Evolutionary conservation across 1,140 invertebrate genomes (phyloP).

Genomic region (Plodia interpunctella): DNA sequence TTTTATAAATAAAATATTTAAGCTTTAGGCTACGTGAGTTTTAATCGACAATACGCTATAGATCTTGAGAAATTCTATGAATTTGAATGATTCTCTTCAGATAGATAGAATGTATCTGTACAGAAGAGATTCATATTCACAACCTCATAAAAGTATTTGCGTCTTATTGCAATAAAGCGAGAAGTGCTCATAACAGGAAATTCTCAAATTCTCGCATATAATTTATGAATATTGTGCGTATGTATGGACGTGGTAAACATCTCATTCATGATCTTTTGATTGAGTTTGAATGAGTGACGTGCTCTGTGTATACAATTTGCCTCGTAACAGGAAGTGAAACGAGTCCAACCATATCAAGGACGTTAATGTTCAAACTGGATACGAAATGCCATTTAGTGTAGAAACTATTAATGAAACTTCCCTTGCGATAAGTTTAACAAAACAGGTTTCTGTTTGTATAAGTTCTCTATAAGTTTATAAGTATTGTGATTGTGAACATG

Average conservation of each 20-base stretch:
- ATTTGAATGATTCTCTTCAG: too few species aligned
- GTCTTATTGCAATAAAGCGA: constrained; percentile 2
- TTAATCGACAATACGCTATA: neutral
- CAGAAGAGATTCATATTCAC: constrained; percentile 17
- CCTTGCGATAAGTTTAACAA: constrained; percentile 6
- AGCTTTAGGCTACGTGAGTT: too few species aligned
- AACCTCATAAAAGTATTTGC: neutral
- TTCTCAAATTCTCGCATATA: constrained; percentile 44
- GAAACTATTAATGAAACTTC: constrained; percentile 7
- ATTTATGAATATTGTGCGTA: constrained; percentile 35
- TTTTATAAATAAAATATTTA: neutral
- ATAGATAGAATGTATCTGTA: too few species aligned
- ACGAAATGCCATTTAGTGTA: constrained; percentile 24
- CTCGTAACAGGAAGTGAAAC: constrained; percentile 66
- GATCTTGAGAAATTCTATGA: too few species aligned
- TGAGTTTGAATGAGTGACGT: constrained; percentile 69
- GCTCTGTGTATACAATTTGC: constrained; percentile 58
- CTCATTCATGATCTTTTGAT: constrained; percentile 70
- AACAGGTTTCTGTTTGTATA: constrained; percentile 1
- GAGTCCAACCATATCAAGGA: constrained; percentile 66
- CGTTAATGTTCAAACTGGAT: constrained; percentile 56
- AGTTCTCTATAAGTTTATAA: neutral
- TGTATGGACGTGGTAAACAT: constrained; percentile 57
- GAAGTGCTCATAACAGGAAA: constrained; percentile 53
- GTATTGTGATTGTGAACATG: neutral